Conservation (phyloP, 2,797 vertebrate species). For the Hippocampus kuda region DNA sequence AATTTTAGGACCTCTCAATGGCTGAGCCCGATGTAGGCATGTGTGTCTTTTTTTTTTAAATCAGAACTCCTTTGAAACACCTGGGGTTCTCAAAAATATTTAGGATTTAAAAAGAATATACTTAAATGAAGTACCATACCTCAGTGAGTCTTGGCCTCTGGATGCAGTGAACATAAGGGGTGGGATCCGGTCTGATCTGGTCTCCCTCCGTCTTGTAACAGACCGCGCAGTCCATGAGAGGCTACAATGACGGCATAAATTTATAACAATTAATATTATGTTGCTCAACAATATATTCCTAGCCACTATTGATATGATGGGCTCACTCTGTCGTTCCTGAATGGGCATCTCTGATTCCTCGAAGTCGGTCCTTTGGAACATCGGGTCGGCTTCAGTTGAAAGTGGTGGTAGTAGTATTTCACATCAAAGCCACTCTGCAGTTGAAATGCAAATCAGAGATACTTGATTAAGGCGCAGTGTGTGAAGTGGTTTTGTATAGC, state of each 20-base stretch:
- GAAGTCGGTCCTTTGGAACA: slow-evolving; percentile 46
- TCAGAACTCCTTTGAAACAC: too few relatives aligned
- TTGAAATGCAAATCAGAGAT: slow-evolving; percentile 10
- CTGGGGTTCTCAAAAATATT: too few relatives aligned
- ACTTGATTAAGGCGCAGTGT: too few relatives aligned
- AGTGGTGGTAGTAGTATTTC: slow-evolving; percentile 54
- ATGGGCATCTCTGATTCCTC: slow-evolving; percentile 37
- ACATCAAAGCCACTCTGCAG: slow-evolving; percentile 49
- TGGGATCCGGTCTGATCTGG: slow-evolving; percentile 13
- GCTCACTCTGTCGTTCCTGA: slow-evolving; percentile 64
- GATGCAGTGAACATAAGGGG: slow-evolving; percentile 60
- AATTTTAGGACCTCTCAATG: too few relatives aligned
- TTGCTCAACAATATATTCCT: not conserved
- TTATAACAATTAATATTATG: not conserved
- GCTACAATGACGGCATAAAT: slow-evolving; percentile 28
- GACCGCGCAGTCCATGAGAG: slow-evolving; percentile 60
- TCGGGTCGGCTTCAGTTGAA: slow-evolving; percentile 58
- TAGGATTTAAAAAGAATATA: too few relatives aligned
- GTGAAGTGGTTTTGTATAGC: too few relatives aligned
- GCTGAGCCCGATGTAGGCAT: too few relatives aligned
- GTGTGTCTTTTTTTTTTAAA: too few relatives aligned
- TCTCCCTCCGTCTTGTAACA: slow-evolving; percentile 49
- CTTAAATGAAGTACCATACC: slow-evolving; percentile 11
- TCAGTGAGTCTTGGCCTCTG: slow-evolving; percentile 53
- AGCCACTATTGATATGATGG: not conserved